A percentile compares a stretch with the other conserved stretches of the same genome.
Evolutionary conservation across 2,888 invertebrate species (phyloP).

Genomic region (Andrena dorsata): DNA sequence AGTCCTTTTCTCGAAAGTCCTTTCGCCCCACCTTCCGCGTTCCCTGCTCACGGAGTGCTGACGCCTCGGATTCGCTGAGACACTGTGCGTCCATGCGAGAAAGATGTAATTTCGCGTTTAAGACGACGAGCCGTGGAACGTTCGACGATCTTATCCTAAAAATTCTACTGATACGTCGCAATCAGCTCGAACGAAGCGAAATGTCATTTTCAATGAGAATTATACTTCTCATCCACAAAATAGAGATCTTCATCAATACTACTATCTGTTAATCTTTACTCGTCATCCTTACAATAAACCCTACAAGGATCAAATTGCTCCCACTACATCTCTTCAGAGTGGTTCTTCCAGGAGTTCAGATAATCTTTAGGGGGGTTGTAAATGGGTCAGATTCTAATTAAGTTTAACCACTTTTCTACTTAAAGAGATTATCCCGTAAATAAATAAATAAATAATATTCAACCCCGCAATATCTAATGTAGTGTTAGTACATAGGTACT

Average conservation of each 20-base stretch:
- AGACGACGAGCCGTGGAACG: conserved; percentile 4
- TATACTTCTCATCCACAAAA: background rate
- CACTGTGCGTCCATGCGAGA: conserved; percentile 52
- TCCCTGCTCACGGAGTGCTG: conserved; percentile 51
- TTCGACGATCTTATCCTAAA: conserved; percentile 4
- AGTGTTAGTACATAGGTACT: too few relatives aligned
- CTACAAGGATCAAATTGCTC: too few relatives aligned
- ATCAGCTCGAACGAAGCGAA: background rate
- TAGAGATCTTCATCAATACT: background rate
- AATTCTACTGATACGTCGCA: conserved; percentile 33
- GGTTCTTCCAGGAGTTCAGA: too few relatives aligned
- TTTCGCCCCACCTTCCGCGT: conserved; percentile 21
- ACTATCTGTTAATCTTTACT: too few relatives aligned
- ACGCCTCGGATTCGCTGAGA: conserved; percentile 53
- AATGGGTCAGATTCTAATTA: too few relatives aligned
- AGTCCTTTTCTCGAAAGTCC: conserved; percentile 40
- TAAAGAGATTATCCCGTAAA: too few relatives aligned
- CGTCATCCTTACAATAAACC: too few relatives aligned
- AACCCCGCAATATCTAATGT: too few relatives aligned
- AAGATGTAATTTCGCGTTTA: conserved; percentile 56
- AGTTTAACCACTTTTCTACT: too few relatives aligned
- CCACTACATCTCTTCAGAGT: too few relatives aligned
- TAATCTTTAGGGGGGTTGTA: too few relatives aligned
- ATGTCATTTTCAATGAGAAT: background rate
- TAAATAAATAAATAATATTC: too few relatives aligned